Evolutionary conservation across 53 echinoderm and acorn worm genomes (phyloP).

Genomic region (Holothuria scabra): DNA sequence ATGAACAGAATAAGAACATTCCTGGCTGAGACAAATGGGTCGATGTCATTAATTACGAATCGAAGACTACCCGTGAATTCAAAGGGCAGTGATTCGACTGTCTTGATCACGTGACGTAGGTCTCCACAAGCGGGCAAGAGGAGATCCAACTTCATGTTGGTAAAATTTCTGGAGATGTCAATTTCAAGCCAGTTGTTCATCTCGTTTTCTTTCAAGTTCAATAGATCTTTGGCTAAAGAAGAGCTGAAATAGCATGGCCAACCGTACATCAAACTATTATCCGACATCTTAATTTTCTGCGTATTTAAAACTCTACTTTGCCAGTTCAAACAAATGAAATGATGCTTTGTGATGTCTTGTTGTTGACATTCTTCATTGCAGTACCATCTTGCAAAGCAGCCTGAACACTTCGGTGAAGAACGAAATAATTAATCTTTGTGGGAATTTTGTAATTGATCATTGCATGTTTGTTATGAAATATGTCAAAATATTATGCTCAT

Average conservation of each 20-base stretch:
- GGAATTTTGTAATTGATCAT: too few species aligned
- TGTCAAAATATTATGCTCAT: too few species aligned
- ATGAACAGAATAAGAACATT: conserved; percentile 29
- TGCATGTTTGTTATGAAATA: too few species aligned
- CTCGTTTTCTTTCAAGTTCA: conserved; percentile 19
- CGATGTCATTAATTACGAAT: conserved; percentile 14
- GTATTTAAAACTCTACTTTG: background rate
- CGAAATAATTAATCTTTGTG: background rate
- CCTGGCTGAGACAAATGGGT: conserved; percentile 29
- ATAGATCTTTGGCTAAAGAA: background rate
- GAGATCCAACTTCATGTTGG: background rate
- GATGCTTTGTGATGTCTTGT: background rate
- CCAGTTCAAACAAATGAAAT: background rate
- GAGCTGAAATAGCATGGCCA: conserved; percentile 11
- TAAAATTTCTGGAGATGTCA: background rate
- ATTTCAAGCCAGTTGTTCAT: background rate
- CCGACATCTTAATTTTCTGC: background rate
- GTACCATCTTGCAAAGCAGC: conserved; percentile 7
- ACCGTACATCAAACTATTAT: background rate
- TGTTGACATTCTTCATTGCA: conserved; percentile 15
- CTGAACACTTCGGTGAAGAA: background rate
- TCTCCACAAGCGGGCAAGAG: conserved; percentile 33
- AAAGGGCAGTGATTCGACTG: conserved; percentile 17
- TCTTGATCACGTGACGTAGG: conserved; percentile 31
- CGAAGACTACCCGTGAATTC: background rate